Evolutionary conservation across 2,113 vertebrate genomes (phyloP).

Genomic region (Emydocephalus ijimae): DNA sequence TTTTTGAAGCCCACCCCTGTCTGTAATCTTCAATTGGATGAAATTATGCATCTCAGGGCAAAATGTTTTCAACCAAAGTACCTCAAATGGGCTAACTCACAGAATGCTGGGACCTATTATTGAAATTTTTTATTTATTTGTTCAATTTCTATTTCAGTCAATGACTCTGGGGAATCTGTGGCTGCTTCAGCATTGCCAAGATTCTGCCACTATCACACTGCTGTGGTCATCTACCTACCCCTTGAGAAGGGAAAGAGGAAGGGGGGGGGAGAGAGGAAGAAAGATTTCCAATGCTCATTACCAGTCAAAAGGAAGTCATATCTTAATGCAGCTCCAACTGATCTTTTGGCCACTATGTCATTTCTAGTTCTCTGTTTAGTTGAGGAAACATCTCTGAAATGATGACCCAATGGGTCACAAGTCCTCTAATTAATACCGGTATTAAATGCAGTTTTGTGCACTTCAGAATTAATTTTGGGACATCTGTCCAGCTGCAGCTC

Average conservation of each 20-base stretch:
- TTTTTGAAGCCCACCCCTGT: no score
- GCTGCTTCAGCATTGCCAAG: neutral
- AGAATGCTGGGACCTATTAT: neutral
- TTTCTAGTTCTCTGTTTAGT: neutral
- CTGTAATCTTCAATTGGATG: neutral
- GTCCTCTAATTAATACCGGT: neutral
- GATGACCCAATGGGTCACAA: neutral
- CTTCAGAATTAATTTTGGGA: neutral
- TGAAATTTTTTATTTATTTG: neutral
- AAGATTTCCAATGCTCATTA: neutral
- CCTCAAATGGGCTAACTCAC: neutral
- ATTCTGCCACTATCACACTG: neutral
- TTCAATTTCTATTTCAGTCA: neutral
- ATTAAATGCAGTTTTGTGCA: neutral
- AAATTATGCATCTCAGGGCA: neutral
- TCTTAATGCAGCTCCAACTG: neutral
- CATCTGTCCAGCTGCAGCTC: neutral
- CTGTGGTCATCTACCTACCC: neutral
- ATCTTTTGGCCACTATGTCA: neutral
- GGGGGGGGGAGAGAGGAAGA: no score
- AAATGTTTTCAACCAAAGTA: neutral
- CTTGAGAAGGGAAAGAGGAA: neutral
- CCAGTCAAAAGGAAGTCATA: neutral
- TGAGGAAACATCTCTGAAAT: neutral
- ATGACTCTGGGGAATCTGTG: neutral